Base-by-base conservation (phyloP, 2,888 invertebrate genomes). In the Pharmacophagus antenor region DNA sequence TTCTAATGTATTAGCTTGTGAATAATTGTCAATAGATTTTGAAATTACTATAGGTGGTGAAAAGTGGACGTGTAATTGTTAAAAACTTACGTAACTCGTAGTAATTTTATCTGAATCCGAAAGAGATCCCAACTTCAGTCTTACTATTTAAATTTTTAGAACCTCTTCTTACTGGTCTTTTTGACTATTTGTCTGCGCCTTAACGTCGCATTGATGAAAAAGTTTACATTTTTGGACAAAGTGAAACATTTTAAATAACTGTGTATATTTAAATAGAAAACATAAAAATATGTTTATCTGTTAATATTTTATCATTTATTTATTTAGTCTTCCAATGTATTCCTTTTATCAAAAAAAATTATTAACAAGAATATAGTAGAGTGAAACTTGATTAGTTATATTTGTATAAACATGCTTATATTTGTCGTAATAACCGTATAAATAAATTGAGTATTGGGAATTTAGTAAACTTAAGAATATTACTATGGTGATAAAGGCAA, bases 401-500 rank as follows among this genome's bases (percentile, higher is more conserved):
- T 51, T 37, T 31, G 17, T 44, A 31, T 25, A 12, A 31, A 27
- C 21, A 46, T 52, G 20, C 50, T 56, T 51, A 41, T 46, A 15
- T 23, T 55, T 41, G 17, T 41, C 20, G 12, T 49, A n/a, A 23
- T 46, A 52, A 46, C 31, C 44, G 52, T 62, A 58, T 55, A 58
- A 65, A 79, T 73, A 71, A 80, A 86, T 87, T 86, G 82, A 88
- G 77, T 84, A 81, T 84, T 84, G 76, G 85, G 88, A 90, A 88
- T 90, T 89, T 85, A 86, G 84, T 85, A 85, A 80, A 74, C 58
- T 73, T 85, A 87, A 86, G 84, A 73, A 85, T 87, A 88, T 84
- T 83, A 81, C 86, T 88, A 87, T 86, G 84, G 89, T 89, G 89
- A 90, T 90, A 89, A 84, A 84, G 77, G 78, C 81, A 85, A 86